Evolutionary conservation across 2,113 vertebrate genomes (phyloP), one percentile per base, ranked within the genome.

Genomic region (Corythaixoides concolor): DNA sequence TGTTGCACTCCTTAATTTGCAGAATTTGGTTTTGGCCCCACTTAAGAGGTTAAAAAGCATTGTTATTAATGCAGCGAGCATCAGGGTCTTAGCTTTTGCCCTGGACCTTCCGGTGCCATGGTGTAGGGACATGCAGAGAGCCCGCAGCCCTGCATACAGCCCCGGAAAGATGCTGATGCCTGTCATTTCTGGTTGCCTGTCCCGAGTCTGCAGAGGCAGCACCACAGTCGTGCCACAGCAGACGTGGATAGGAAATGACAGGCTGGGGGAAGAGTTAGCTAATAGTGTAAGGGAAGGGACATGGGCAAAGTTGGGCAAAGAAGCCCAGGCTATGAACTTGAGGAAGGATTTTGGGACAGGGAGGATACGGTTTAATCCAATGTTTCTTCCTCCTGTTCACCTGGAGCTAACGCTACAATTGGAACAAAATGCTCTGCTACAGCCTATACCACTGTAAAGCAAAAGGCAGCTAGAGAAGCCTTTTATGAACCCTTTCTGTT

Each of bases 111-210:
- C 4, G 26, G 60, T 70, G 49, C 19, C 23, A 15, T 0, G 0
- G 26, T 17, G 30, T 27, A 49, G 39, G 39, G 56, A 58, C 52
- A 7, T 5, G 28, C 39, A 32, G 74, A 5, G 56, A 47, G 69
- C 37, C 17, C 1, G 1, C 43, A 59, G 49, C 35, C 26, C 53
- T 9, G 11, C 0, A 1, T 19, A 33, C 17, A 21, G 58, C 6
- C 2, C 3, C 39, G 53, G 62, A 30, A 30, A 14, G 58, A 20
- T 37, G 77, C 73, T 85, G 67, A 50, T 43, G 70, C 39, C 37
- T 45, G 55, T 41, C 32, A 7, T 55, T 68, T 28, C 43, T 81
- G 37, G 30, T 32, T 8, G 63, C 32, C 16, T 17, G 32, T 50
- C 26, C 62, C 11, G 8, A 16, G 47, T 56, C 82, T 70, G 76